Evolutionary conservation across 2,113 vertebrate species (phyloP), one percentile per base, ranked within the genome.

Genomic region (Oreochromis spilurus): DNA sequence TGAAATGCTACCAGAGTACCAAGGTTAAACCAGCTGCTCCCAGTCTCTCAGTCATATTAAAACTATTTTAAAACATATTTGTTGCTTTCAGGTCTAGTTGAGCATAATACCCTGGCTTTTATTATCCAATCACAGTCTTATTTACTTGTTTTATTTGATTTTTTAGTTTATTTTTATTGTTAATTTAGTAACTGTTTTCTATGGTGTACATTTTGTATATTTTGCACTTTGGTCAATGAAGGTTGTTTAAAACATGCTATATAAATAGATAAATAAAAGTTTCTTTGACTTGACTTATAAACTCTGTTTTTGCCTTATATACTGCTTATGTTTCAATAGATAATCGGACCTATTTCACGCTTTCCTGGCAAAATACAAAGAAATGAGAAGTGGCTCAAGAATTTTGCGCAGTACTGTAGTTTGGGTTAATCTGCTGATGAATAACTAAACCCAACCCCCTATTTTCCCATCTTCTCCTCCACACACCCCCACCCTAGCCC

Each of bases 391-490:
- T 19, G 43, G 43, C 40, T 48, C 70, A 29, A 48, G 43, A 75
- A 26, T 48, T 75, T 48, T 75, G 40, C 24, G 2, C 67, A 48
- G 21, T 17, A 48, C 70, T 48, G 14, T 29, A 26, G 34, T 91
- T 55, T 86, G 57, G 52, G 58, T 79, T 34, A 52, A 82, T 80
- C 53, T 58, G 75, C 70, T 90, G 89, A 91, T 88, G 12, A 88
- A 81, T 86, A 77, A 84, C 29, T 78, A 57, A 55, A 50, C 40
- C 40, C 67, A 72, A 26, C 67, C 67, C 21, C 67, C 13, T 4
- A 45, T 45, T 72, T 72, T 45, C 40, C 67, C 79, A 67, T 38
- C 60, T 75, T 14, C 38, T 78, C 50, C n/a, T 9, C 4, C 60
- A 38, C 29, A 34, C 54, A 83, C 24, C 26, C 17, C 26, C 26